These are phyloP conservation scores for Collichthys lucidus DNA, from an alignment of 2,113 vertebrate genomes.

Conservation along the genomic window DNA sequence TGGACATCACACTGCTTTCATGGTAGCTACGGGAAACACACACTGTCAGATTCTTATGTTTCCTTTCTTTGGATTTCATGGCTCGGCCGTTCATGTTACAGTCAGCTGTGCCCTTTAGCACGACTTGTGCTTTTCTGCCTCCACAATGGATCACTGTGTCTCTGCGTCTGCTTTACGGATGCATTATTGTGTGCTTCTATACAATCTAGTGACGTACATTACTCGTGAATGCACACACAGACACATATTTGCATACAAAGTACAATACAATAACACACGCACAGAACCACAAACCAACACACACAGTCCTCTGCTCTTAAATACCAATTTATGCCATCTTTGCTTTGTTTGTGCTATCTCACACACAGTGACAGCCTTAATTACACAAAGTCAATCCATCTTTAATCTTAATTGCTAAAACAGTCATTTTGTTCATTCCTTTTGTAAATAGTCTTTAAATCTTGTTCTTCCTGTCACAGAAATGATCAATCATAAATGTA, in stretches of 20 bases:
- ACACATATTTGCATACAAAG: not conserved
- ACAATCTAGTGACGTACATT: slow-evolving; percentile 37
- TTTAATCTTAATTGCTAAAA: not conserved
- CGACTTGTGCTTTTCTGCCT: slow-evolving; percentile 67
- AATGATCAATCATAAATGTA: not conserved
- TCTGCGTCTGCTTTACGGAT: slow-evolving; percentile 37
- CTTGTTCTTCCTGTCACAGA: not conserved
- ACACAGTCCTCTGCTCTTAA: not conserved
- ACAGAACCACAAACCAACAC: not conserved
- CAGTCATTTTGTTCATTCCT: not conserved
- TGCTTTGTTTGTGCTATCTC: too few relatives aligned
- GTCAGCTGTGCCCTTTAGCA: slow-evolving; percentile 64
- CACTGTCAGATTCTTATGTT: slow-evolving; percentile 18
- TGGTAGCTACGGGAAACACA: slow-evolving; percentile 5
- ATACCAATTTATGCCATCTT: too few relatives aligned
- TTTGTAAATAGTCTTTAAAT: not conserved
- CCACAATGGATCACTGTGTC: slow-evolving; percentile 68
- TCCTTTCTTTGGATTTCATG: slow-evolving; percentile 17
- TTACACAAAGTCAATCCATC: not conserved
- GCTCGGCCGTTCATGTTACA: slow-evolving; percentile 25
- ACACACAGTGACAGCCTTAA: not conserved
- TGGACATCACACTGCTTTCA: slow-evolving; percentile 13
- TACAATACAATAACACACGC: not conserved
- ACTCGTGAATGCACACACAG: not conserved
- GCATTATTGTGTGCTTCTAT: slow-evolving; percentile 28